Base-by-base conservation (phyloP, 2,113 vertebrate species). In the Etia nguti region DNA sequence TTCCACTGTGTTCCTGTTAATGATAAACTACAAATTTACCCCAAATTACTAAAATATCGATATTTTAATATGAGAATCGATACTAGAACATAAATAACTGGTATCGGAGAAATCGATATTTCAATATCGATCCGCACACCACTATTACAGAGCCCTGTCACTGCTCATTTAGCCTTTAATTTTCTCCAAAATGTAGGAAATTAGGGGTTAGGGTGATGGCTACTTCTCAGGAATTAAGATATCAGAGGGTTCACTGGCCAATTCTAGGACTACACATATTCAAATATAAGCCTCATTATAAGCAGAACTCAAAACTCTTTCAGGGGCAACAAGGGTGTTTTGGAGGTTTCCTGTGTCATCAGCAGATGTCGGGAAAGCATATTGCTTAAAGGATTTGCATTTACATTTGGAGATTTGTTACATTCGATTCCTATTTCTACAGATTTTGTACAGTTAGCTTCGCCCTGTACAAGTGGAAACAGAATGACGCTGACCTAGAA, bases 201-300 rank as follows among this genome's bases (percentile, higher is more conserved):
- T 43, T 70, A 70, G 8, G 65, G n/a, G 0, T 43, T 26, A 70
- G 68, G 2, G 22, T 11, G 1, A 43, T 26, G 22, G 13, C 13
- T 46, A 26, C 68, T 77, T 31, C 16, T 77, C 70, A 31, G 10
- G 15, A 18, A 20, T 31, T 50, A 46, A 22, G 34, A 68, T 4
- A 13, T 68, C 10, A 13, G 36, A 22, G 36, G 6, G 2, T 68
- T 41, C 12, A 22, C 38, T 68, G 16, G 70, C 16, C 43, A 50
- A 0, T 29, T 5, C 16, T 31, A 0, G 0, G 68, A 26, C 65
- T 20, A 29, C 65, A 65, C 60, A 38, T 38, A 65, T 22, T 75
- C 68, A 48, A 75, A 75, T 48, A 73, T 29, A 73, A 73, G 41
- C 22, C 26, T 26, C 9, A 26, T 62, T 2, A 12, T 15, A 48